These are phyloP conservation scores for Tympanuchus pallidicinctus DNA, from an alignment of 2,113 vertebrate genomes.

Conservation along the genomic window DNA sequence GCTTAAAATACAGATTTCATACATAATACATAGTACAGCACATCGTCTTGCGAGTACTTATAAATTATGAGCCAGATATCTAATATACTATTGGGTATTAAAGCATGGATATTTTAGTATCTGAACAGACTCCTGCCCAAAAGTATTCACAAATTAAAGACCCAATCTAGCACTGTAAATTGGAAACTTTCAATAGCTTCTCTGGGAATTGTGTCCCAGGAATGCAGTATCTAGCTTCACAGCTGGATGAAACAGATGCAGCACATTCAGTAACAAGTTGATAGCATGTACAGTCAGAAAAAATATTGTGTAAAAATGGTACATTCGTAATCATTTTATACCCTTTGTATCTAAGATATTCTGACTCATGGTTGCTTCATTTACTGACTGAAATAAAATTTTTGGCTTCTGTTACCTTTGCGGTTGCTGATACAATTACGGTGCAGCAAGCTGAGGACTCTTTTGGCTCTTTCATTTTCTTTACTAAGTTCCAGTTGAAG, in stretches of 20 bases:
- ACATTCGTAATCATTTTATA: conserved; percentile 50
- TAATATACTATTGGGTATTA: conserved; percentile 24
- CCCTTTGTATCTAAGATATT: conserved; percentile 47
- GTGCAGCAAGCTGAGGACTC: not conserved
- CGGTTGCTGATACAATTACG: conserved; percentile 32
- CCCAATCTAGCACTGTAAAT: not conserved
- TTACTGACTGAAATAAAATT: conserved; percentile 66
- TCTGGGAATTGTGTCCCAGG: conserved; percentile 22
- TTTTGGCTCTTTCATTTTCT: conserved; percentile 17
- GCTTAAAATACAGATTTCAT: conserved; percentile 28
- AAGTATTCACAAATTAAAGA: conserved; percentile 5
- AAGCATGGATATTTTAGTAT: not conserved
- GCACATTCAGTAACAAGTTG: not conserved
- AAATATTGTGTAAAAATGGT: conserved; percentile 11
- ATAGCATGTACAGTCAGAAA: conserved; percentile 19
- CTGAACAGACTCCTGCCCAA: not conserved
- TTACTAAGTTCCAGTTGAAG: conserved; percentile 6
- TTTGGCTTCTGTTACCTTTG: conserved; percentile 58
- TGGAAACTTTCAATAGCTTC: conserved; percentile 42
- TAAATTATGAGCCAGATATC: not conserved
- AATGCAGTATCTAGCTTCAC: not conserved
- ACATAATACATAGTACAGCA: conserved; percentile 8
- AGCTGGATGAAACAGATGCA: not conserved
- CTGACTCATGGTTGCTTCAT: conserved; percentile 62
- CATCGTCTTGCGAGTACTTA: not conserved